These are phyloP conservation scores for Papilio demoleus DNA, from an alignment of 2,888 invertebrate genomes.

Conservation along the genomic window DNA sequence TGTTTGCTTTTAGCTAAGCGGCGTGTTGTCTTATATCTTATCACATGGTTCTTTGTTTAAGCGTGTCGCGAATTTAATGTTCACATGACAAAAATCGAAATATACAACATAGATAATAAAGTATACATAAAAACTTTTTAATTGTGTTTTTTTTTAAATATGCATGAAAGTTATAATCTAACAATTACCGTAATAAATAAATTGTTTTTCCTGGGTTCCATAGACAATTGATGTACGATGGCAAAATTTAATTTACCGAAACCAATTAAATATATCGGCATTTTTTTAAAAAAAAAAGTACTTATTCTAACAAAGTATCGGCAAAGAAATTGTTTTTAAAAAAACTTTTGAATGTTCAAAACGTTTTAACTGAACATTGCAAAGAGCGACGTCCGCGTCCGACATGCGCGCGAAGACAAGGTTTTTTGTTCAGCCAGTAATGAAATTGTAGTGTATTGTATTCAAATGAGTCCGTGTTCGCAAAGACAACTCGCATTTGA, in stretches of 20 bases:
- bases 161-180: too few relatives aligned
- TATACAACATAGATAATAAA: not conserved
- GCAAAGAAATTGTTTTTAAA: too few relatives aligned
- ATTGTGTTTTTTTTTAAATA: too few relatives aligned
- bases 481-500: conserved; percentile 26
- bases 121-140: not conserved
- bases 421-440: conserved; percentile 32
- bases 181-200: too few relatives aligned
- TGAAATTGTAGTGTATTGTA: conserved; percentile 41
- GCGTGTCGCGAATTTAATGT: conserved; percentile 7
- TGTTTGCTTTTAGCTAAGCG: not conserved
- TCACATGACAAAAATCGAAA: conserved; percentile 2
- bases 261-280: too few relatives aligned
- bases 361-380: too few relatives aligned
- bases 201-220: too few relatives aligned
- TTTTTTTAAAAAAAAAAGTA: too few relatives aligned
- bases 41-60: conserved; percentile 11
- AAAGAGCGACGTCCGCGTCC: conserved; percentile 1
- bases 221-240: too few relatives aligned
- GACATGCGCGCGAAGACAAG: conserved; percentile 28
- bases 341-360: too few relatives aligned
- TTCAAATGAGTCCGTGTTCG: conserved; percentile 37
- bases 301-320: too few relatives aligned
- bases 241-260: too few relatives aligned
- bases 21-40: not conserved